Evolutionary conservation across 2,888 invertebrate genomes (phyloP).

Genomic region (Nowickia ferox): DNA sequence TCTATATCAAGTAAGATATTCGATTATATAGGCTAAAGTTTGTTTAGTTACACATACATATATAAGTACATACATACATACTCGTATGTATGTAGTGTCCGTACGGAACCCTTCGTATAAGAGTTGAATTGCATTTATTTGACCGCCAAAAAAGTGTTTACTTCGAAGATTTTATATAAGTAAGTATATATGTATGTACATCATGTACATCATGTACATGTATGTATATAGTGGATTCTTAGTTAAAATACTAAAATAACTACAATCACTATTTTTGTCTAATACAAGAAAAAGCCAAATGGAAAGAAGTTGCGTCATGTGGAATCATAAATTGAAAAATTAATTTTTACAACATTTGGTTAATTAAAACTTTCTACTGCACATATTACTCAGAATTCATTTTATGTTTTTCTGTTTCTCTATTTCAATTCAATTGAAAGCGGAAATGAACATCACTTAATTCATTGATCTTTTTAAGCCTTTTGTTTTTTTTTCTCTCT

Average conservation of each 20-base stretch:
- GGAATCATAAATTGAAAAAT: conserved; percentile 1
- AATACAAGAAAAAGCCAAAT: neutral
- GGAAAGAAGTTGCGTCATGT: neutral
- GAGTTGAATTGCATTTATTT: too few relatives aligned
- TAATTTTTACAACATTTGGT: conserved; percentile 14
- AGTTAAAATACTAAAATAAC: neutral
- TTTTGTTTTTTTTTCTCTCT: neutral
- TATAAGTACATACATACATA: too few relatives aligned
- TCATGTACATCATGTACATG: too few relatives aligned
- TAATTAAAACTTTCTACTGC: conserved; percentile 27
- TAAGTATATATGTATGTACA: too few relatives aligned
- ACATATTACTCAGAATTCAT: neutral
- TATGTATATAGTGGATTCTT: too few relatives aligned
- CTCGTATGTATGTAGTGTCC: too few relatives aligned
- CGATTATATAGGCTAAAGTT: too few relatives aligned
- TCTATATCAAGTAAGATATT: too few relatives aligned
- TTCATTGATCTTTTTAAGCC: conserved; percentile 50
- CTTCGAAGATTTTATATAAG: too few relatives aligned
- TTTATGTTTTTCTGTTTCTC: neutral
- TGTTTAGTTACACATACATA: too few relatives aligned
- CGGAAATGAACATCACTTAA: conserved; percentile 70
- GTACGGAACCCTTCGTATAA: too few relatives aligned
- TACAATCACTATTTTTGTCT: neutral
- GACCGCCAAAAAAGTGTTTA: too few relatives aligned
- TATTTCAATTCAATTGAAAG: conserved; percentile 57